Percentiles rank a stretch among this genome's conserved stretches.
Conservation (phyloP, 1,140 invertebrate species). For the Rhyzopertha dominica region DNA sequence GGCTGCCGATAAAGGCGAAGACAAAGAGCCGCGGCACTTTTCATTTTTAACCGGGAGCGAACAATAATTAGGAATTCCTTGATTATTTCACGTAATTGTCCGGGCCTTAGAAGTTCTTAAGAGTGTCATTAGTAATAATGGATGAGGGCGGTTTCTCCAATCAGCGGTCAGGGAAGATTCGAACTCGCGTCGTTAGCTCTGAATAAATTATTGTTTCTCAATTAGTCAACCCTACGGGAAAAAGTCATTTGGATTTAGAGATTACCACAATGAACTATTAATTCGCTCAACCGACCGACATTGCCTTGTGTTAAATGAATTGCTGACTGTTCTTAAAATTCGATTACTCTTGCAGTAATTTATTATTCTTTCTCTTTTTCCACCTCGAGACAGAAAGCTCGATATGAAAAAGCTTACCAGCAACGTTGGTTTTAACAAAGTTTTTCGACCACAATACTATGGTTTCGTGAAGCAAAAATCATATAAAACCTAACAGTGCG, state of each 20-base stretch:
- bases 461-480: too few relatives aligned
- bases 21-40: slow-evolving; percentile 25
- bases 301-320: too few relatives aligned
- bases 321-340: too few relatives aligned
- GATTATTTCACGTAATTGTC: slow-evolving; percentile 34
- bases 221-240: slow-evolving; percentile 28
- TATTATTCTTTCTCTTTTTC: too few relatives aligned
- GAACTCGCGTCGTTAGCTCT: slow-evolving; percentile 32
- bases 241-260: too few relatives aligned
- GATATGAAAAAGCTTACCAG: too few relatives aligned
- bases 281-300: slow-evolving; percentile 7
- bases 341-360: too few relatives aligned
- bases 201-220: slow-evolving; percentile 43
- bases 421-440: too few relatives aligned
- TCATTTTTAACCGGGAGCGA: slow-evolving; percentile 32
- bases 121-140: slow-evolving; percentile 41
- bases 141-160: slow-evolving; percentile 35
- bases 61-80: slow-evolving; percentile 37
- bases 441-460: too few relatives aligned
- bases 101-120: slow-evolving; percentile 24
- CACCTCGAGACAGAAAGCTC: too few relatives aligned
- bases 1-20: slow-evolving; percentile 16
- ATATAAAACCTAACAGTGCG: too few relatives aligned
- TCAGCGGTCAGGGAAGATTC: slow-evolving; percentile 24
- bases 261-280: slow-evolving; percentile 13